Evolutionary conservation across 2,888 invertebrate genomes (phyloP), one percentile per base, ranked within the genome.

Genomic region (Lithophane leautieri): DNA sequence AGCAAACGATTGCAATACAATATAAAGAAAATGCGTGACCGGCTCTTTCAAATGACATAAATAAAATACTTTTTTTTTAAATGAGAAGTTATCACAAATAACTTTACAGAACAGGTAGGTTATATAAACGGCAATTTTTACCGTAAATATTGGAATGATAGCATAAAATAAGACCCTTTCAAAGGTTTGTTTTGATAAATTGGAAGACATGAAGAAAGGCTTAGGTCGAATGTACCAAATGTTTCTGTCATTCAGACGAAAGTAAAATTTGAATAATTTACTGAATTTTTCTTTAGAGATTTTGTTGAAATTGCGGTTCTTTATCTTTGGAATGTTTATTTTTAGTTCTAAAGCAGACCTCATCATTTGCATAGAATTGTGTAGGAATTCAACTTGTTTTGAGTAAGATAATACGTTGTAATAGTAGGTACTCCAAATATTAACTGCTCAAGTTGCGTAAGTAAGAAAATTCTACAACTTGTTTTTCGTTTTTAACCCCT

Each of bases 131-230:
- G 81, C 76, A 66, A 80, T 87, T 86, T 86, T 84, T 83, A 81
- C 62, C 76, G 78, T 87, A 88, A 87, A 84, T 84, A 86, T 88
- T 83, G 82, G 88, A 83, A 86, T 84, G 81, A 78, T 73, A 78
- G 82, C 83, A 79, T 81, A 73, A 86, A 88, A 88, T 82, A 78
- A 85, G 77, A 81, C 83, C 87, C 85, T 87, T 87, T 87, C 80
- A 87, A 88, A 89, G 88, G 89, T 90, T 92, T 90, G 89, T 91
- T 91, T 90, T 90, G 89, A 91, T 90, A 89, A 91, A 92, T 91
- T 90, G 90, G 85, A 84, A 87, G 88, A 86, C 87, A 90, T 87
- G 88, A 87, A 90, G 79, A 85, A 89, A 87, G 88, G 87, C 86
- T 90, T 87, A 85, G 84, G 86, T 87, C 81, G 86, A 88, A 86